phyloP scores from a whole-genome alignment of 1,140 invertebrate species.

The Hyles vespertilio region DNA sequence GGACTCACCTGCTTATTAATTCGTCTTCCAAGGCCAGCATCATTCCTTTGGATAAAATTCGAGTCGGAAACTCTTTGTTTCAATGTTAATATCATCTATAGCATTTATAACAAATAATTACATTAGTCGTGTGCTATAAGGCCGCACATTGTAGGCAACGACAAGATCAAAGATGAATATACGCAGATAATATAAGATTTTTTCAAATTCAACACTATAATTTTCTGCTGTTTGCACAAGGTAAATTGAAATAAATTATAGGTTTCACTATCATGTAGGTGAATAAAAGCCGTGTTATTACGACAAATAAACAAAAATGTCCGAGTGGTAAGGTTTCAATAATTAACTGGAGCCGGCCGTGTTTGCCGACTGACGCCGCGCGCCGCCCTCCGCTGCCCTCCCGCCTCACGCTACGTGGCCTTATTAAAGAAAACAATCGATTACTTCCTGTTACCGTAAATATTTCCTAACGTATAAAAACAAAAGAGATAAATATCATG shows the following conservation, averaged over 20 bases:
- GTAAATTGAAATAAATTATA: conserved; percentile 29
- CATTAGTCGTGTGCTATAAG: background rate
- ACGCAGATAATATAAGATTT: conserved; percentile 20
- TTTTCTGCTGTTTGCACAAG: conserved; percentile 22
- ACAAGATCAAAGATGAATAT: conserved; percentile 16
- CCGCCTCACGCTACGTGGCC: conserved; percentile 2
- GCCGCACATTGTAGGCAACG: conserved; percentile 3
- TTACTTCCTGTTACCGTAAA: background rate
- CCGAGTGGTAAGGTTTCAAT: conserved; percentile 13
- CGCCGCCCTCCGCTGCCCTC: background rate
- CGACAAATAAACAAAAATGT: conserved; percentile 17
- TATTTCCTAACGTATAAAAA: conserved; percentile 4
- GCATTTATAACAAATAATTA: no score
- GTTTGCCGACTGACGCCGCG: conserved; percentile 4
- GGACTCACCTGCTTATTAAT: background rate
- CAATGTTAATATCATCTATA: no score
- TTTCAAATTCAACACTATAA: conserved; percentile 22
- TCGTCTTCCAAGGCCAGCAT: no score
- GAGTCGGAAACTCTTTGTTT: no score
- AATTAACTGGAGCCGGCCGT: conserved; percentile 9
- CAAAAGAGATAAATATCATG: background rate
- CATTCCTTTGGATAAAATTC: no score
- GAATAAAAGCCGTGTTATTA: conserved; percentile 26
- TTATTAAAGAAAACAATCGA: conserved; percentile 14
- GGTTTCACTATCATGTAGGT: conserved; percentile 15